Percentiles rank a stretch among this genome's conserved stretches.
These are phyloP conservation scores for Zenarchopterus dispar DNA, from an alignment of 2,797 vertebrate genomes.

Conservation along the genomic window DNA sequence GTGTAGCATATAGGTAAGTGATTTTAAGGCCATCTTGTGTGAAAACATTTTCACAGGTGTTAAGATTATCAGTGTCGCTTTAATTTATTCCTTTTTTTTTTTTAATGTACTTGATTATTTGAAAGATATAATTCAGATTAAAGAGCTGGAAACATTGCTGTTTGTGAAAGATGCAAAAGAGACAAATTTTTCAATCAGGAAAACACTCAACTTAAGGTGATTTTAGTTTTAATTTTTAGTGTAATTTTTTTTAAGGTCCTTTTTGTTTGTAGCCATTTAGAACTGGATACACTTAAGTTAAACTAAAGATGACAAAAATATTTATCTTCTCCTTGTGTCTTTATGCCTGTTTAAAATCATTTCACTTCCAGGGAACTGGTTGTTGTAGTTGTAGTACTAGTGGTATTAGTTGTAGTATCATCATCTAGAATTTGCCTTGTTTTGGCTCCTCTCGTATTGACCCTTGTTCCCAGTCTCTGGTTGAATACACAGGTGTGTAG, in stretches of 20 bases:
- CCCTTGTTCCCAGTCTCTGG: slow-evolving; percentile 6
- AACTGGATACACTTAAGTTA: background rate
- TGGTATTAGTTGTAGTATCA: slow-evolving; percentile 4
- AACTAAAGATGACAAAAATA: slow-evolving; percentile 26
- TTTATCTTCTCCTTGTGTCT: slow-evolving; percentile 19
- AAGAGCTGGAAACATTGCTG: slow-evolving; percentile 24
- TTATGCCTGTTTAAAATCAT: slow-evolving; percentile 20
- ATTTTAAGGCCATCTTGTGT: background rate
- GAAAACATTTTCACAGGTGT: background rate
- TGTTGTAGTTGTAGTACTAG: too few relatives aligned
- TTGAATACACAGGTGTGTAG: slow-evolving; percentile 13
- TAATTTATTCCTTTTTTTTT: slow-evolving; percentile 8
- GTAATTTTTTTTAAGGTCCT: too few relatives aligned
- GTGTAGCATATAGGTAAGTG: background rate
- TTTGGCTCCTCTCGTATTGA: slow-evolving; percentile 11
- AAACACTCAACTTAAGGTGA: background rate
- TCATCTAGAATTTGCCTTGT: slow-evolving; percentile 5
- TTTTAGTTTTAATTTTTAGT: too few relatives aligned
- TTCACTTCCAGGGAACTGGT: slow-evolving; percentile 10
- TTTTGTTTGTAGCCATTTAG: too few relatives aligned
- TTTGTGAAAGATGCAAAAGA: slow-evolving; percentile 17
- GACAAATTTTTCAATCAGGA: slow-evolving; percentile 26
- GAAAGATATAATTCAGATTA: slow-evolving; percentile 47
- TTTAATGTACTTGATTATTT: slow-evolving; percentile 29
- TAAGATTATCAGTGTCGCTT: slow-evolving; percentile 6